These are phyloP conservation scores for Glossophaga mutica DNA, from an alignment of 2,797 vertebrate species.

Conservation along the genomic window DNA sequence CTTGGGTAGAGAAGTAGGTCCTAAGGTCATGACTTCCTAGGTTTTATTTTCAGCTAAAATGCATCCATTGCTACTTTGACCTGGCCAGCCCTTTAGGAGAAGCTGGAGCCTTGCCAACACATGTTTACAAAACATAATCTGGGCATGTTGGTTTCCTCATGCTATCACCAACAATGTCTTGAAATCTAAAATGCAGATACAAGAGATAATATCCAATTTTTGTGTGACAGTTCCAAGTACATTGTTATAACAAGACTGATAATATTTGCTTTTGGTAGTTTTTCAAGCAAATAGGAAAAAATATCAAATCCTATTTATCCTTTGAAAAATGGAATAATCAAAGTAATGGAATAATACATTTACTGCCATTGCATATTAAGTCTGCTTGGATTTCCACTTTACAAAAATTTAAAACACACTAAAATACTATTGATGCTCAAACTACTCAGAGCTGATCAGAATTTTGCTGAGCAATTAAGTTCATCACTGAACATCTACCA, in stretches of 20 bases:
- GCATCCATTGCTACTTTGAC: not conserved
- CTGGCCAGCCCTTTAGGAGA: not conserved
- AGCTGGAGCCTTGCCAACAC: not conserved
- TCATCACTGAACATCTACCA: conserved; percentile 13
- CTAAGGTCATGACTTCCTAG: conserved; percentile 9
- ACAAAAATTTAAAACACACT: not conserved
- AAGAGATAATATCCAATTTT: conserved; percentile 34
- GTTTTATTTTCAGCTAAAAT: conserved; percentile 21
- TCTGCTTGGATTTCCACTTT: conserved; percentile 31
- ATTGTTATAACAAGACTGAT: conserved; percentile 48
- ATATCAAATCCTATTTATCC: conserved; percentile 35
- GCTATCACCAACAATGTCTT: conserved; percentile 36
- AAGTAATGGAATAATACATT: conserved; percentile 47
- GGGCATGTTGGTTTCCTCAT: not conserved
- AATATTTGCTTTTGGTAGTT: not conserved
- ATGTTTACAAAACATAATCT: not conserved
- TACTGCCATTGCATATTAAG: conserved; percentile 18
- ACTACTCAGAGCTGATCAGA: not conserved
- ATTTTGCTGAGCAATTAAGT: conserved; percentile 24
- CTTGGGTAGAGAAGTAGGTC: not conserved
- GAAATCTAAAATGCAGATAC: conserved; percentile 48
- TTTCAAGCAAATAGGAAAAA: conserved; percentile 35
- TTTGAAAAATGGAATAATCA: conserved; percentile 39
- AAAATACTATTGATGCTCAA: conserved; percentile 31
- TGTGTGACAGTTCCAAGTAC: conserved; percentile 46